Conservation (phyloP, 1,140 invertebrate genomes). For the Leptinotarsa texana region DNA sequence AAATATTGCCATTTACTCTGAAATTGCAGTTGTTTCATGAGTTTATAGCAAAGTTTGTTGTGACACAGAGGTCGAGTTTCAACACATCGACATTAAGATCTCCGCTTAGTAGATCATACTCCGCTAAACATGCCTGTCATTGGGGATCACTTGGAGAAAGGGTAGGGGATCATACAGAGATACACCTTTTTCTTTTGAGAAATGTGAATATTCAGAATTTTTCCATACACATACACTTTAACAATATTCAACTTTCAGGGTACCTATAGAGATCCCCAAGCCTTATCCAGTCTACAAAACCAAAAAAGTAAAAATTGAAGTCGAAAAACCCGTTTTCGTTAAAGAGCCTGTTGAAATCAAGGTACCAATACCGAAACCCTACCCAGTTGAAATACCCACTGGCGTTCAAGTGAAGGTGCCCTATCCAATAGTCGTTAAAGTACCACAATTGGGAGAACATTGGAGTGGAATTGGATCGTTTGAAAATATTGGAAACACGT, state of each 20-base stretch:
- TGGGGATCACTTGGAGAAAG: too few relatives aligned
- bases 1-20: too few relatives aligned
- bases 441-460: slow-evolving; percentile 24
- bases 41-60: too few relatives aligned
- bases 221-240: neutral
- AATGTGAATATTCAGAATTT: neutral
- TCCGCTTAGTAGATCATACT: too few relatives aligned
- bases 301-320: slow-evolving; percentile 36
- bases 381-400: slow-evolving; percentile 31
- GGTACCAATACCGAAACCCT: slow-evolving; percentile 32
- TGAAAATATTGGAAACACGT: neutral
- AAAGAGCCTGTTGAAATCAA: slow-evolving; percentile 36
- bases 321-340: slow-evolving; percentile 37
- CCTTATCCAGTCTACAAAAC: slow-evolving; percentile 38
- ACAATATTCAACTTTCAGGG: slow-evolving; percentile 12
- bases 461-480: neutral
- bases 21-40: too few relatives aligned
- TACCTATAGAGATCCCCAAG: slow-evolving; percentile 34
- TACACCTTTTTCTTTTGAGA: neutral
- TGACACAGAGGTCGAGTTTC: too few relatives aligned
- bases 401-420: slow-evolving; percentile 32
- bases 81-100: too few relatives aligned
- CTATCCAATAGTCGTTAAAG: slow-evolving; percentile 34
- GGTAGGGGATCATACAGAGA: too few relatives aligned
- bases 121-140: too few relatives aligned